phyloP scores from a whole-genome alignment of 1,140 invertebrate genomes.

The Atta cephalotes region DNA sequence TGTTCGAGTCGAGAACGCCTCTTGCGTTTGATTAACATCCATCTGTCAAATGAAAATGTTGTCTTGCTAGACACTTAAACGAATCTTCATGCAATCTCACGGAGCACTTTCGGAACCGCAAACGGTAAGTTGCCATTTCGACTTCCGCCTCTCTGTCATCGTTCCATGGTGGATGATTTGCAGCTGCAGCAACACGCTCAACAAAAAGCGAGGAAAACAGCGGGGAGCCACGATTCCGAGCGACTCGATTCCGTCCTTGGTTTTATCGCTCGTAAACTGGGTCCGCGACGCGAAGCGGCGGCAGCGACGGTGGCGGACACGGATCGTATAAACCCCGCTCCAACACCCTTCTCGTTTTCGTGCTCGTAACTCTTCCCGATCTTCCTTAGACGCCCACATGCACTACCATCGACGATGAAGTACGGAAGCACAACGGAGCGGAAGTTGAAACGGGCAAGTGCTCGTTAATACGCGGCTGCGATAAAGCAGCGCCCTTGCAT shows the following conservation, averaged over 20 bases:
- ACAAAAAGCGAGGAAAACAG: constrained; percentile 59
- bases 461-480: constrained; percentile 51
- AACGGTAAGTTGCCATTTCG: not conserved
- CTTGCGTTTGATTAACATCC: not conserved
- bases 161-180: constrained; percentile 26
- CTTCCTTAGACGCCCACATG: constrained; percentile 37
- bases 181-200: not conserved
- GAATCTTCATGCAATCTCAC: constrained; percentile 11
- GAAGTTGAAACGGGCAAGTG: constrained; percentile 54
- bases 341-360: constrained; percentile 58
- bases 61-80: not conserved
- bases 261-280: constrained; percentile 76
- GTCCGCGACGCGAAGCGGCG: constrained; percentile 32
- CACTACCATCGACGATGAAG: constrained; percentile 16
- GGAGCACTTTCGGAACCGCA: not conserved
- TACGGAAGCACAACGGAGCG: constrained; percentile 45
- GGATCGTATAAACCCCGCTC: constrained; percentile 58
- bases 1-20: not conserved
- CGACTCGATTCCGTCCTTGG: constrained; percentile 41
- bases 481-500: constrained; percentile 40
- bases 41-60: constrained; percentile 6
- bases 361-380: constrained; percentile 67
- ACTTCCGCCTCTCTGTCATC: constrained; percentile 43
- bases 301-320: not conserved
- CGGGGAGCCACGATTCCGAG: constrained; percentile 30